phyloP scores from a whole-genome alignment of 2,888 invertebrate species.

The Cryptophagus acutangulus region DNA sequence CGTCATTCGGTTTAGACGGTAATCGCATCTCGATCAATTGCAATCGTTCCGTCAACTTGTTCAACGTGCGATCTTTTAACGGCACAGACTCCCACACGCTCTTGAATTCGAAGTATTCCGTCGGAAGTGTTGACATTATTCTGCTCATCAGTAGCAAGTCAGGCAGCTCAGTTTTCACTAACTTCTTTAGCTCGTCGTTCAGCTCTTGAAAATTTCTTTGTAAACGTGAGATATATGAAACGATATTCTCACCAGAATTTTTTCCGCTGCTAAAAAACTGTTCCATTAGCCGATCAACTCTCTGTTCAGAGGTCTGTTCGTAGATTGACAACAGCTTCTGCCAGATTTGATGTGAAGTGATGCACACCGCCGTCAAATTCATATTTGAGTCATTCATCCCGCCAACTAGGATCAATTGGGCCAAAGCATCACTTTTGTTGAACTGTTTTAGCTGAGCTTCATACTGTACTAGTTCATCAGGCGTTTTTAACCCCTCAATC shows the following conservation, averaged over 20 bases:
- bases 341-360: conserved; percentile 10
- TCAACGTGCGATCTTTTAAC: conserved; percentile 14
- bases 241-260: too few relatives aligned
- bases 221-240: too few relatives aligned
- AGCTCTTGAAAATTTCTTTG: too few relatives aligned
- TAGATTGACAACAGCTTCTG: conserved; percentile 14
- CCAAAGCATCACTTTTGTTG: too few relatives aligned
- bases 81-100: conserved; percentile 19
- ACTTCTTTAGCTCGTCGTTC: too few relatives aligned
- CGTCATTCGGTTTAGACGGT: not conserved
- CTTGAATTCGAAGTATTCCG: conserved; percentile 21
- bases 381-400: conserved; percentile 12
- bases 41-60: too few relatives aligned
- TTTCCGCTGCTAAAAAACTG: conserved; percentile 22
- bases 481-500: conserved; percentile 6
- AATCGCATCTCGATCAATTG: conserved; percentile 2
- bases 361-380: conserved; percentile 6
- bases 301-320: conserved; percentile 24
- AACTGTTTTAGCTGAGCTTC: conserved; percentile 6
- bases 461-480: not conserved
- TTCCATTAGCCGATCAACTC: conserved; percentile 22
- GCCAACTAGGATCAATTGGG: conserved; percentile 20
- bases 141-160: conserved; percentile 21
- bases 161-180: too few relatives aligned
- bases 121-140: conserved; percentile 16